Base-by-base conservation (phyloP, 2,113 vertebrate species). In the Epinephelus cyanopodus region DNA sequence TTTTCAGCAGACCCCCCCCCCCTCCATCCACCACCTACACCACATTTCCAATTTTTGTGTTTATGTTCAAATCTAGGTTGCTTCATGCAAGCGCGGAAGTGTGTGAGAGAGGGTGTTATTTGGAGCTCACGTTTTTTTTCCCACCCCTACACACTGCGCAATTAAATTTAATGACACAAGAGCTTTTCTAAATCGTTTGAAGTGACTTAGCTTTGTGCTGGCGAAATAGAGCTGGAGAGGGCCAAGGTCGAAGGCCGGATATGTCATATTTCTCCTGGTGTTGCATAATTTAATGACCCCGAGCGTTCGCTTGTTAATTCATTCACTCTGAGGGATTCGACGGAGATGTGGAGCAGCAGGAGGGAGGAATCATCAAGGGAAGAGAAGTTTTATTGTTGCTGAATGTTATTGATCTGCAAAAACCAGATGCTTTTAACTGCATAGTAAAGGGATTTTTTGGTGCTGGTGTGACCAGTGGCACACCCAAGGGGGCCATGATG, bases 281-380 rank as follows among this genome's bases (percentile, higher is more conserved):
- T 90, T 91, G 86, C 81, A 70, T 90, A 79, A 93, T 92, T 90
- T 87, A 87, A 86, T 72, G 84, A 86, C 71, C 87, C 62, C 5
- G 29, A 58, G 33, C 8, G 5, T 45, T 48, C 1, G 23, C 45
- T 67, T 54, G 42, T 21, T 83, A 77, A 85, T 87, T 69, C 86
- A 74, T 33, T 78, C 81, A 42, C 68, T 68, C 62, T 6, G 15
- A 39, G 65, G 63, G 81, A 76, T 83, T 91, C 84, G 83, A 29
- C 84, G 47, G 69, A 86, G 85, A 84, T 47, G 5, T 5, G 13
- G 15, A 74, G 75, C 23, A 17, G 42, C 37, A 50, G 42, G 54
- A 13, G 17, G 29, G 74, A 56, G 29, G 52, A 45, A 54, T 25
- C 62, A 11, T 15, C n/a, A 52, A 27, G 18, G n/a, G 15, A 42